Conservation (phyloP, 2,888 invertebrate genomes). For the Bhutanitis thaidina region DNA sequence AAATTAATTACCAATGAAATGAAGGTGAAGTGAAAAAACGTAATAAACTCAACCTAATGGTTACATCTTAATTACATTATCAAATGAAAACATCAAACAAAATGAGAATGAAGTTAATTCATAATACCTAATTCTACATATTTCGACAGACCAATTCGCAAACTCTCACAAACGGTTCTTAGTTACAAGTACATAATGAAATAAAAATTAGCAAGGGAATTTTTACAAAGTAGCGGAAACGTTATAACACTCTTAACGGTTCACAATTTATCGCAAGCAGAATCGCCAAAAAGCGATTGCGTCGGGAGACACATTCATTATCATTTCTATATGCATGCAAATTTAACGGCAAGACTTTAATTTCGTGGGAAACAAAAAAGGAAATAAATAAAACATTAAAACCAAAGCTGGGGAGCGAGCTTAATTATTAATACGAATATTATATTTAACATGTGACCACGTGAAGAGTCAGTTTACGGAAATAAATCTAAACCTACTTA, state of each 20-base stretch:
- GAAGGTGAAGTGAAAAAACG: too few relatives aligned
- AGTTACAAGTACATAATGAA: slow-evolving; percentile 10
- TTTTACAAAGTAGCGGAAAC: slow-evolving; percentile 1
- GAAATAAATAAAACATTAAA: slow-evolving; percentile 1
- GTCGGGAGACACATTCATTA: slow-evolving; percentile 4
- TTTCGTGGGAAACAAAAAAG: slow-evolving; percentile 12
- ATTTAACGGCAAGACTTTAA: slow-evolving; percentile 12
- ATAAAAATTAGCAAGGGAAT: slow-evolving; percentile 14
- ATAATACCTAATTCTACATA: slow-evolving; percentile 10
- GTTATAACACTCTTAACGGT: slow-evolving; percentile 9
- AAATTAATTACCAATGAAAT: too few relatives aligned
- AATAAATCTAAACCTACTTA: too few relatives aligned
- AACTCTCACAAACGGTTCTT: slow-evolving; percentile 7
- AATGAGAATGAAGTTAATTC: background rate
- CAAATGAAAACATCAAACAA: too few relatives aligned
- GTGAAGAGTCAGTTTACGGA: too few relatives aligned
- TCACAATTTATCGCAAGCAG: slow-evolving; percentile 5
- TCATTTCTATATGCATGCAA: slow-evolving; percentile 7
- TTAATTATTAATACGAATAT: too few relatives aligned
- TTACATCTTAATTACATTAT: too few relatives aligned
- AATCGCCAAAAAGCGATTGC: slow-evolving; percentile 5
- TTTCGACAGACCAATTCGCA: background rate
- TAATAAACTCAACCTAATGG: too few relatives aligned
- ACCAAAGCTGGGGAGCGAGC: too few relatives aligned
- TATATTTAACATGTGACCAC: too few relatives aligned